Evolutionary conservation across 2,113 vertebrate genomes (phyloP).

Genomic region (Strix uralensis): DNA sequence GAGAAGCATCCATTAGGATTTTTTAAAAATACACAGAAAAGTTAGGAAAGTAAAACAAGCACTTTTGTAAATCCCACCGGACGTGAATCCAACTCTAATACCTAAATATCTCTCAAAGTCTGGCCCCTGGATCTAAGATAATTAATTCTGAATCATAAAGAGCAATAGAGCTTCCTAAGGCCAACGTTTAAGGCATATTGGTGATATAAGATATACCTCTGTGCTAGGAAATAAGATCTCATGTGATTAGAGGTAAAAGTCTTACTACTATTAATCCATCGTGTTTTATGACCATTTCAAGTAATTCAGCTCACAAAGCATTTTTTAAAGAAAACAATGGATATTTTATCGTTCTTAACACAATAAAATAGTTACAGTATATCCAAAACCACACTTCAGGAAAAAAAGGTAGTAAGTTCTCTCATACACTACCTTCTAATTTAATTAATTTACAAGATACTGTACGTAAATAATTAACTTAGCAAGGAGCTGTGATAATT

Average conservation of each 20-base stretch:
- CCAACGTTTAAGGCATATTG: background rate
- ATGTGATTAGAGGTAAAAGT: background rate
- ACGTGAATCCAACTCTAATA: background rate
- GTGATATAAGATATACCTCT: background rate
- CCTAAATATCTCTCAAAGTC: background rate
- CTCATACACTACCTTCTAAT: background rate
- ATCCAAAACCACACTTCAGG: background rate
- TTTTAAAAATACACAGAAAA: background rate
- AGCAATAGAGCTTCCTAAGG: background rate
- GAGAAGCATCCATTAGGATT: background rate
- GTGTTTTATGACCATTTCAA: background rate
- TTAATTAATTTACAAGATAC: background rate
- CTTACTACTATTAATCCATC: background rate
- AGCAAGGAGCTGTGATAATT: background rate
- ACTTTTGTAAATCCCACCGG: background rate
- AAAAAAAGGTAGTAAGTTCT: background rate
- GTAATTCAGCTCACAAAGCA: background rate
- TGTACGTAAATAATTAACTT: background rate
- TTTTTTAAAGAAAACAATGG: background rate
- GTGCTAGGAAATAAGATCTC: background rate
- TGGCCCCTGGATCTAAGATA: background rate
- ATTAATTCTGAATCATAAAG: background rate
- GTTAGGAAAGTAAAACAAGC: background rate
- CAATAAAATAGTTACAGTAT: background rate
- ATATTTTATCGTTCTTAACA: background rate